Conservation (phyloP, 2,888 invertebrate genomes). For the Drosophila nr. perissopoda region DNA sequence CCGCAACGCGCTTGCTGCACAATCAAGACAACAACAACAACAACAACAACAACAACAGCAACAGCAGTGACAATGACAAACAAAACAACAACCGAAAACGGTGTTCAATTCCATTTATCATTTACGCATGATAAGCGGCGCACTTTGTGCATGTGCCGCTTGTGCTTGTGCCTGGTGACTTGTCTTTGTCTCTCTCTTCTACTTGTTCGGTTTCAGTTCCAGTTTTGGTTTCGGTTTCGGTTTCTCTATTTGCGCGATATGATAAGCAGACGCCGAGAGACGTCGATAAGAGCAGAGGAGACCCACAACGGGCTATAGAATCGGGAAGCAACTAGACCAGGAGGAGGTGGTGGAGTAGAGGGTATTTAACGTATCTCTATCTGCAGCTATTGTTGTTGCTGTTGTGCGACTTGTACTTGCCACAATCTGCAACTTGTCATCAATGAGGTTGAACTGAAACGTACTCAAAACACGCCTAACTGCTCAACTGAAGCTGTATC, state of each 20-base stretch:
- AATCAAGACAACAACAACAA: slow-evolving; percentile 7
- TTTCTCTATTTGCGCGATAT: neutral
- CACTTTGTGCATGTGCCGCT: slow-evolving; percentile 45
- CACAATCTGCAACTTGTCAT: slow-evolving; percentile 47
- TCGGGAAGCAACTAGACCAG: neutral
- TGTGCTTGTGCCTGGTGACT: slow-evolving; percentile 9
- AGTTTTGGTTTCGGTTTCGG: neutral
- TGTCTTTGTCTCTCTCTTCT: slow-evolving; percentile 12
- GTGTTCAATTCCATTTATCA: slow-evolving; percentile 72
- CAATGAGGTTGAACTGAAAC: slow-evolving; percentile 24
- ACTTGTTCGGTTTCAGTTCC: neutral
- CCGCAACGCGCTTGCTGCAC: slow-evolving; percentile 24
- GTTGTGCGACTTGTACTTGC: neutral
- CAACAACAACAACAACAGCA: neutral
- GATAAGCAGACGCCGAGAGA: slow-evolving; percentile 32
- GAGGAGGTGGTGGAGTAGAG: neutral
- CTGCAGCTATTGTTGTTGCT: slow-evolving; percentile 20
- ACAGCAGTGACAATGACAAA: slow-evolving; percentile 7
- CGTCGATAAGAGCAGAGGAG: slow-evolving; percentile 13
- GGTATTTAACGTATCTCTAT: slow-evolving; percentile 25
- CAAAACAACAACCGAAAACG: slow-evolving; percentile 19
- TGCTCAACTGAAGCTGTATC: neutral
- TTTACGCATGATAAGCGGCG: slow-evolving; percentile 68
- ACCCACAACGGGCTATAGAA: neutral
- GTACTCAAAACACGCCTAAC: slow-evolving; percentile 3